These are phyloP conservation scores for Pitangus sulphuratus DNA, from an alignment of 2,797 vertebrate genomes.

Conservation along the genomic window DNA sequence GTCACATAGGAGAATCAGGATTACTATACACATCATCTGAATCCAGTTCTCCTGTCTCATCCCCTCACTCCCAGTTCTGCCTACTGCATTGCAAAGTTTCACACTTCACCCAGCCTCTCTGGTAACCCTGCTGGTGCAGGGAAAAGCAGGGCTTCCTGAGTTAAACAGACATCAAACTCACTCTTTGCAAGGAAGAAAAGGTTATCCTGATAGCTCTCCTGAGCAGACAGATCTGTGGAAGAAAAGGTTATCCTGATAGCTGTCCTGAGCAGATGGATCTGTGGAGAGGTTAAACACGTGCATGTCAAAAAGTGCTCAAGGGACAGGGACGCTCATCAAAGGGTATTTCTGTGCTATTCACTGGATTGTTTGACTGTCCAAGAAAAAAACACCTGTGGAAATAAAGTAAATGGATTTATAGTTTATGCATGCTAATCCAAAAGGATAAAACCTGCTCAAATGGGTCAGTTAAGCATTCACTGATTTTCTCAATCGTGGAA, in stretches of 20 bases:
- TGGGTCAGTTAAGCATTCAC: background rate
- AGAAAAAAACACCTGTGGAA: background rate
- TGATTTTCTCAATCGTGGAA: background rate
- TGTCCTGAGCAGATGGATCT: background rate
- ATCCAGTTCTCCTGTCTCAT: background rate
- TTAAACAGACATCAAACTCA: background rate
- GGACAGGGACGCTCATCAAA: accelerated
- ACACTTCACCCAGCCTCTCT: background rate
- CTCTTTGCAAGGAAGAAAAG: background rate
- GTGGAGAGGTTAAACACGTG: background rate
- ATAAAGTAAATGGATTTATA: background rate
- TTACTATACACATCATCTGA: background rate
- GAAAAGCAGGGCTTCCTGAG: background rate
- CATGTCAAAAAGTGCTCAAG: background rate
- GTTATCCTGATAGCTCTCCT: background rate
- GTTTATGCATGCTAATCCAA: background rate
- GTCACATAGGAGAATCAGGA: background rate
- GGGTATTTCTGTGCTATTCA: background rate
- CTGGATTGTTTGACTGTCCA: background rate
- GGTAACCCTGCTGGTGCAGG: background rate
- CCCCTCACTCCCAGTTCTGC: background rate
- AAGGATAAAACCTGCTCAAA: background rate
- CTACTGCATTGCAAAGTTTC: background rate
- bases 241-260: background rate
- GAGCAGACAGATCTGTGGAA: background rate